Percentiles rank a stretch among this genome's conserved stretches.
phyloP scores from a whole-genome alignment of 1,140 invertebrate species.

The Ceratoteleas bidentatus region DNA sequence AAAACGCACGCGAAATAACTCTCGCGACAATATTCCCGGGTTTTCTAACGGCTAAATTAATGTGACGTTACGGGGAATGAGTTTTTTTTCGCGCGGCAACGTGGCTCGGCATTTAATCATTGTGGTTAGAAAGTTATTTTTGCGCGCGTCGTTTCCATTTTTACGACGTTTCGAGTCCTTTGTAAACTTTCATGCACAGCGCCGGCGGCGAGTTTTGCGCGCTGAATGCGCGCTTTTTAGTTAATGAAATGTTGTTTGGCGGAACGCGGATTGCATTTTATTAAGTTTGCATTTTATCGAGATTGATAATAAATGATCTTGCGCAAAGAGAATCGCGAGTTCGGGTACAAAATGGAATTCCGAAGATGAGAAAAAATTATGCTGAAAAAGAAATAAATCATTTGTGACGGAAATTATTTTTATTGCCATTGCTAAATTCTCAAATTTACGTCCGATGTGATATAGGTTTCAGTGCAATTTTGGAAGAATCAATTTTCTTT shows the following conservation, averaged over 20 bases:
- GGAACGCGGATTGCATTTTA: not conserved
- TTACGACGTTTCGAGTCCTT: slow-evolving; percentile 35
- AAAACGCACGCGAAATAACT: slow-evolving; percentile 36
- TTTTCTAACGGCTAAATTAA: slow-evolving; percentile 46
- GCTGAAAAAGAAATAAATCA: too few relatives aligned
- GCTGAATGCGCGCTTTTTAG: not conserved
- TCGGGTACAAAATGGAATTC: too few relatives aligned
- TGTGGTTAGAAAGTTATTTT: slow-evolving; percentile 53
- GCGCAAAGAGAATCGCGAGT: too few relatives aligned
- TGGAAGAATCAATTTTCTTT: too few relatives aligned
- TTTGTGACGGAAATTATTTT: too few relatives aligned
- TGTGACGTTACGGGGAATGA: slow-evolving; percentile 45
- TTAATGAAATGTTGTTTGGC: not conserved
- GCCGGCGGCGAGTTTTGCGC: not conserved
- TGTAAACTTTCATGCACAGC: slow-evolving; percentile 4
- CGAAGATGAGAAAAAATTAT: too few relatives aligned
- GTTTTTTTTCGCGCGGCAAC: slow-evolving; percentile 17
- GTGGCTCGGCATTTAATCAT: slow-evolving; percentile 28
- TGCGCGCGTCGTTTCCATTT: slow-evolving; percentile 12
- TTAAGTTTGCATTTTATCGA: not conserved
- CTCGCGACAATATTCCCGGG: slow-evolving; percentile 17
- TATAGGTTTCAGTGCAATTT: too few relatives aligned
- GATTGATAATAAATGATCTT: not conserved
- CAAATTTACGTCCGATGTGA: too few relatives aligned
- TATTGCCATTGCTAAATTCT: too few relatives aligned